A percentile compares a stretch with the other conserved stretches of the same genome.
Evolutionary conservation across 2,113 vertebrate species (phyloP).

Genomic region (Thamnophis sirtalis): DNA sequence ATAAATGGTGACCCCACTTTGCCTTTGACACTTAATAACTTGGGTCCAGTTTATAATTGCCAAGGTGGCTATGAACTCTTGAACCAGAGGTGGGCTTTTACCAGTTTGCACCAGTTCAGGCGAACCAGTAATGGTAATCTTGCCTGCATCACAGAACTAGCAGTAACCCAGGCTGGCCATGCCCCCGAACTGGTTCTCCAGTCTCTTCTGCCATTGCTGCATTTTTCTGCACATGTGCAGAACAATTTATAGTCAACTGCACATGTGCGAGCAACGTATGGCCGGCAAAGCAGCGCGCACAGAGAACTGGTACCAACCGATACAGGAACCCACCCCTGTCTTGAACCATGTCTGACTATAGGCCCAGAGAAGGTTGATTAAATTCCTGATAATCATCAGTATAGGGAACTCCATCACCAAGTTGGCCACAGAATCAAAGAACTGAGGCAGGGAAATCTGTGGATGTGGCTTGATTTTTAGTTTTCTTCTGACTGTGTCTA

Average conservation of each 20-base stretch:
- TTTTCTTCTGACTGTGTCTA: neutral
- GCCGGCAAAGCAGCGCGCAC: too few relatives aligned
- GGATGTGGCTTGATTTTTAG: neutral
- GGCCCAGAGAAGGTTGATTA: neutral
- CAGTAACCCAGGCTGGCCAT: too few relatives aligned
- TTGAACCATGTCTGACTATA: neutral
- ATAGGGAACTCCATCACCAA: neutral
- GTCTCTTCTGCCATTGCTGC: too few relatives aligned
- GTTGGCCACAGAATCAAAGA: neutral
- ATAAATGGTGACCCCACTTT: neutral
- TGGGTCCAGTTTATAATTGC: neutral
- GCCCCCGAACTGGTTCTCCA: too few relatives aligned
- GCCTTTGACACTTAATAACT: neutral
- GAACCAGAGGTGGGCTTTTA: neutral
- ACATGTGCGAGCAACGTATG: too few relatives aligned
- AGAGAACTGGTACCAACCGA: too few relatives aligned
- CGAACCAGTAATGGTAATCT: too few relatives aligned
- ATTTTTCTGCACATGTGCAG: too few relatives aligned
- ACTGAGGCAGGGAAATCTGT: neutral
- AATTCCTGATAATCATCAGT: neutral
- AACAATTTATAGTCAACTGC: too few relatives aligned
- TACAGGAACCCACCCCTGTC: neutral
- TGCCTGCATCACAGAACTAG: too few relatives aligned
- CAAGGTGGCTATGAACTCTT: neutral
- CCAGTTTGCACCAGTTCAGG: too few relatives aligned